Evolutionary conservation across 2,113 vertebrate species (phyloP).

Genomic region (Uria aalge): DNA sequence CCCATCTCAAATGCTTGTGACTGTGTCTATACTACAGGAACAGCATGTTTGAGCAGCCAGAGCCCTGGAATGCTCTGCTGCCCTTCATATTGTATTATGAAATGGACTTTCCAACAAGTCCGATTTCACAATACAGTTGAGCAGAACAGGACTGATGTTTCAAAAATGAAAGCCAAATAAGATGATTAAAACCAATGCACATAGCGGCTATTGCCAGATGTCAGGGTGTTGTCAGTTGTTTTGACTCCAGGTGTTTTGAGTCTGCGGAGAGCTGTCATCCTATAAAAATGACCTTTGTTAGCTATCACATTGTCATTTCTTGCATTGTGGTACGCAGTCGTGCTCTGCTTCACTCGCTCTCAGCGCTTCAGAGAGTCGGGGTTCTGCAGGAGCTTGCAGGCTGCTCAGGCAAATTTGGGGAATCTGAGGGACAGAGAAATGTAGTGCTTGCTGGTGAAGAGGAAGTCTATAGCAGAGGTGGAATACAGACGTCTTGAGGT

Average conservation of each 20-base stretch:
- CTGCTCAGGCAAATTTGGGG: background rate
- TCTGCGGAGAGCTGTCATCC: background rate
- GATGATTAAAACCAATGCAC: background rate
- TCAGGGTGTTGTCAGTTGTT: background rate
- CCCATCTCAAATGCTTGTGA: background rate
- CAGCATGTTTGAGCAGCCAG: background rate
- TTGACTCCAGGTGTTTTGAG: background rate
- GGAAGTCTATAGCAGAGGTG: background rate
- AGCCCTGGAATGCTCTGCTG: background rate
- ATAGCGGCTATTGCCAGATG: background rate
- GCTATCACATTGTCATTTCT: background rate
- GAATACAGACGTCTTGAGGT: background rate
- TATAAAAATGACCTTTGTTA: background rate
- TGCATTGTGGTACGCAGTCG: background rate
- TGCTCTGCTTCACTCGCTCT: background rate
- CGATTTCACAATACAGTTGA: background rate
- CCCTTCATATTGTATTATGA: background rate
- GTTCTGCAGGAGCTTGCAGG: background rate
- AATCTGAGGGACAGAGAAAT: background rate
- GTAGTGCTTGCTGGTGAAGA: background rate
- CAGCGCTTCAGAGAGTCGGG: rapidly evolving
- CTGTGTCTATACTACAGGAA: background rate
- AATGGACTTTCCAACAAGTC: background rate
- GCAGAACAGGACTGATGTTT: background rate
- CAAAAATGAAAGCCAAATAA: background rate